These are phyloP conservation scores for Amitus sp. DNA, from an alignment of 2,888 invertebrate species.

Conservation along the genomic window DNA sequence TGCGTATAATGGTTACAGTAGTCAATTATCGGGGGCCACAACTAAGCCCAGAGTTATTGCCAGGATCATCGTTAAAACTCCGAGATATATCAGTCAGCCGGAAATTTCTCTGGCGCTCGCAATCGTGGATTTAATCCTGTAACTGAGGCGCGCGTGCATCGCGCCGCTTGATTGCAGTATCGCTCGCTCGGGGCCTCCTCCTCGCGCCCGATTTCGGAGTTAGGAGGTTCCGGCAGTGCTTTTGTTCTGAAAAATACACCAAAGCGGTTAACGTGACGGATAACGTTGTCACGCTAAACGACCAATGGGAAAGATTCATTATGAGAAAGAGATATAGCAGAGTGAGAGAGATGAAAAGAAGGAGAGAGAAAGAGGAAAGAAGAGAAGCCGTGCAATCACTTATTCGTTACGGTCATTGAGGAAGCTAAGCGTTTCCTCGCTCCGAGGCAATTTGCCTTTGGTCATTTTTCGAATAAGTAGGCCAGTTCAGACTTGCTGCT, in stretches of 20 bases:
- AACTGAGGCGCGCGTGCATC: constrained; percentile 48
- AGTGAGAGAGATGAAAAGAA: constrained; percentile 9
- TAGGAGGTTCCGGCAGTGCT: constrained; percentile 26
- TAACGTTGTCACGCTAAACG: constrained; percentile 28
- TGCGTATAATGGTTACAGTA: constrained; percentile 36
- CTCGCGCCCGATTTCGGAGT: constrained; percentile 17
- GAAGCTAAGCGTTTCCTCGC: constrained; percentile 30
- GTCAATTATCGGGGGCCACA: constrained; percentile 61
- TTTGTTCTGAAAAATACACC: constrained; percentile 40
- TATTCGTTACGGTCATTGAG: constrained; percentile 31
- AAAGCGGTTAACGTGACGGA: constrained; percentile 41
- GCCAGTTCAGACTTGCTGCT: too few relatives aligned
- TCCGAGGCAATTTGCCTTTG: not conserved
- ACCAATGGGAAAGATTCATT: constrained; percentile 26
- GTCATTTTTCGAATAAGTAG: too few relatives aligned
- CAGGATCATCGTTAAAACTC: constrained; percentile 65
- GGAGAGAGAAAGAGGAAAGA: constrained; percentile 9
- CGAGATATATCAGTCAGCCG: constrained; percentile 59
- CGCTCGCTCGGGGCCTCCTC: constrained; percentile 38
- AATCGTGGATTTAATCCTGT: constrained; percentile 48
- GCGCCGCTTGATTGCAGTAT: constrained; percentile 37
- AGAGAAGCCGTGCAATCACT: constrained; percentile 22
- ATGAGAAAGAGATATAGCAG: constrained; percentile 7
- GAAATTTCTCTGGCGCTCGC: constrained; percentile 22
- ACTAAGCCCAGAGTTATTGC: constrained; percentile 64